Evolutionary conservation across 2,797 vertebrate genomes (phyloP).

Genomic region (Myotis planiceps): DNA sequence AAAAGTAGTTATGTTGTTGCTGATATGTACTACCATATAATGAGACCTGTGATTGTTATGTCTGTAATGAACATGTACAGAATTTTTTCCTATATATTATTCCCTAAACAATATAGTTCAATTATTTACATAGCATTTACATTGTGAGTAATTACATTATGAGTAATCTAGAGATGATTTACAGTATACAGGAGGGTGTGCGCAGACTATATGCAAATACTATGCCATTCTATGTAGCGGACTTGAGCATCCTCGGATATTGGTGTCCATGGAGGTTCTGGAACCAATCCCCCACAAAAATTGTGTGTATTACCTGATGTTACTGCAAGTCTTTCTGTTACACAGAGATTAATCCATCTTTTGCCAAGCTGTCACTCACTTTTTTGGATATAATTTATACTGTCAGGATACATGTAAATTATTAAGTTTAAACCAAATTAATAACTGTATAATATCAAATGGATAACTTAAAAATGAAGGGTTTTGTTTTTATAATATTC

Average conservation of each 20-base stretch:
- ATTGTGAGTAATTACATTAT: background rate
- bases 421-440: slow-evolving; percentile 15
- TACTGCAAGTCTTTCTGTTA: background rate
- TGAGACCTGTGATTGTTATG: background rate
- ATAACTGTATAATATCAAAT: slow-evolving; percentile 2
- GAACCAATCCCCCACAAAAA: background rate
- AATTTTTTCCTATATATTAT: background rate
- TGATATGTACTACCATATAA: background rate
- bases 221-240: background rate
- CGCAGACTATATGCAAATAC: background rate
- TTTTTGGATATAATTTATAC: background rate
- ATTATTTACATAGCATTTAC: background rate
- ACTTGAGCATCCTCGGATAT: background rate
- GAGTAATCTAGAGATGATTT: background rate
- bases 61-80: background rate
- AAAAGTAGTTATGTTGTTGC: background rate
- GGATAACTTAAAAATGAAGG: background rate
- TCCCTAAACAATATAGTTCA: background rate
- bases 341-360: background rate
- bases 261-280: background rate
- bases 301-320: background rate
- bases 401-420: background rate
- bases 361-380: background rate
- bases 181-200: background rate
- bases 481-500: background rate